Conservation (phyloP, 1,140 invertebrate genomes). For the Drosophila miranda region DNA sequence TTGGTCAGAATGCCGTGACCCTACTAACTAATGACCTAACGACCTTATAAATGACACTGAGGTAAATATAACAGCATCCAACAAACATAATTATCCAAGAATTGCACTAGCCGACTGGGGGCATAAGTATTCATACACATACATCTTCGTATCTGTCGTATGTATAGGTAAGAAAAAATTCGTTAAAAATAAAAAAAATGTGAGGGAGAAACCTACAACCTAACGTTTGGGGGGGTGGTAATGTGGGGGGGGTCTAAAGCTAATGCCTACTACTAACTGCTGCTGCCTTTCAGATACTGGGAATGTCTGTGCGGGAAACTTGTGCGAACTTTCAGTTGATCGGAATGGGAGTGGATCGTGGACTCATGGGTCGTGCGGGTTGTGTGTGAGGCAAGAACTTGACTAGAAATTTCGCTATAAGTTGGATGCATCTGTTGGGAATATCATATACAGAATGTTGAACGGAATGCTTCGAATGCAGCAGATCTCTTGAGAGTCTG, state of each 20-base stretch:
- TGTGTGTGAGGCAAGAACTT: conserved; percentile 70
- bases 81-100: conserved; percentile 52
- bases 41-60: conserved; percentile 64
- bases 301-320: background rate
- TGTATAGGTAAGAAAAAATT: conserved; percentile 53
- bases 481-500: conserved; percentile 2
- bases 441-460: conserved; percentile 18
- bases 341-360: conserved; percentile 14
- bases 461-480: conserved; percentile 29
- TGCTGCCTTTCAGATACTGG: conserved; percentile 11
- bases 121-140: conserved; percentile 6
- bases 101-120: conserved; percentile 54
- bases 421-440: conserved; percentile 39
- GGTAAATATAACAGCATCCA: conserved; percentile 49
- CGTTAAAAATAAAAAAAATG: conserved; percentile 45
- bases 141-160: background rate
- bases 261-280: conserved; percentile 34
- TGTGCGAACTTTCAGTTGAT: conserved; percentile 53
- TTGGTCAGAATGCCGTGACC: conserved; percentile 10
- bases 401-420: conserved; percentile 79
- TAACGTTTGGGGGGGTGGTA: conserved; percentile 2
- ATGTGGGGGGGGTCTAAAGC: conserved; percentile 18
- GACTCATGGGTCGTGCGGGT: conserved; percentile 22
- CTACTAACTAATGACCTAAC: conserved; percentile 48
- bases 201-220: conserved; percentile 32